A percentile compares a stretch with the other conserved stretches of the same genome.
Evolutionary conservation across 23 tunicate species (phyloP).

Genomic region (Phallusia fumigata): DNA sequence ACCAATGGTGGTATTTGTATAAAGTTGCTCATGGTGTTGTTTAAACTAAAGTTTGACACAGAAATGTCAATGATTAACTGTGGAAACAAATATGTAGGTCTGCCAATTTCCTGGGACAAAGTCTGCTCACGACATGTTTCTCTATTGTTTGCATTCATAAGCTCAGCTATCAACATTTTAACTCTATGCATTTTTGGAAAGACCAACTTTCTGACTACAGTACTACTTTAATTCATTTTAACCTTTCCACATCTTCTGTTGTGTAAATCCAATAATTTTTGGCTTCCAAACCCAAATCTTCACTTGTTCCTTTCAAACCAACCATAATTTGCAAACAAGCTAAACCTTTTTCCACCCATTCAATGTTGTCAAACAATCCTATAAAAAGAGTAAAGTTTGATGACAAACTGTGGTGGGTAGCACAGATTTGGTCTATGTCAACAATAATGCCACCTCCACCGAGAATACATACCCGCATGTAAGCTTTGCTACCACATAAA

Average conservation of each 20-base stretch:
- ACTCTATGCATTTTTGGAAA: neutral
- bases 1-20: too few species aligned
- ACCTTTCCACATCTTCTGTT: slow-evolving; percentile 43
- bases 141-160: neutral
- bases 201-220: neutral
- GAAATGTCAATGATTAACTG: too few species aligned
- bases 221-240: neutral
- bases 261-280: slow-evolving; percentile 74
- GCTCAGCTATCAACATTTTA: neutral
- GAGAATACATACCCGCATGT: too few species aligned
- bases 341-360: slow-evolving; percentile 19
- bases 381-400: neutral
- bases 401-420: too few species aligned
- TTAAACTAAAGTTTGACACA: too few species aligned
- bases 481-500: too few species aligned
- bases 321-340: slow-evolving; percentile 78
- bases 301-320: slow-evolving; percentile 73
- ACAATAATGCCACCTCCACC: too few species aligned
- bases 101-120: too few species aligned
- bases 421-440: too few species aligned
- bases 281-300: slow-evolving; percentile 42
- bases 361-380: slow-evolving; percentile 13
- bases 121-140: neutral
- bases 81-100: too few species aligned
- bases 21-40: too few species aligned